Conservation (phyloP, 1,140 invertebrate genomes). For the Drosophila azteca region DNA sequence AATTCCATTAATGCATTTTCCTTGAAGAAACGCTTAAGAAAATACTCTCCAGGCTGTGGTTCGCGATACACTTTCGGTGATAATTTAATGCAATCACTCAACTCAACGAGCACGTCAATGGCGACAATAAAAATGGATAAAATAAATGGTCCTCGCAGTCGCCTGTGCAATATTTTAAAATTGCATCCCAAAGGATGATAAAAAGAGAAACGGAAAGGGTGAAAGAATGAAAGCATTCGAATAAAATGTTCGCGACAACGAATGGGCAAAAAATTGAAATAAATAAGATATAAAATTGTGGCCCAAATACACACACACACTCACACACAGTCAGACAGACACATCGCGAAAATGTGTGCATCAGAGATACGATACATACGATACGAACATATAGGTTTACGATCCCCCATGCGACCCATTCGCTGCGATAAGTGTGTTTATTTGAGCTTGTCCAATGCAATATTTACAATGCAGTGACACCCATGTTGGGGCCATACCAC, state of each 20-base stretch:
- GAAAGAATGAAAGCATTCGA: conserved; percentile 40
- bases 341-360: conserved; percentile 64
- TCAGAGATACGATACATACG: conserved; percentile 24
- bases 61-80: conserved; percentile 21
- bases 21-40: conserved; percentile 14
- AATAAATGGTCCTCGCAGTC: conserved; percentile 53
- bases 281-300: conserved; percentile 76
- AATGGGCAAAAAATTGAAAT: conserved; percentile 77
- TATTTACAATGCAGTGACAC: conserved; percentile 69
- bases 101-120: conserved; percentile 61
- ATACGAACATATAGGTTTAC: conserved; percentile 60
- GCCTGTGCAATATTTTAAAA: conserved; percentile 71
- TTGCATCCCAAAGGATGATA: conserved; percentile 65
- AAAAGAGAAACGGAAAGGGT: not conserved
- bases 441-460: conserved; percentile 64
- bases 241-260: conserved; percentile 65
- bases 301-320: conserved; percentile 38
- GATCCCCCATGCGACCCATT: conserved; percentile 52
- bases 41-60: conserved; percentile 27
- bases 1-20: not conserved
- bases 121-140: conserved; percentile 27
- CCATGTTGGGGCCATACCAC: conserved; percentile 48
- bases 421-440: conserved; percentile 75
- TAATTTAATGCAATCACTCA: conserved; percentile 81
- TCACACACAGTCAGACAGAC: not conserved